These are phyloP conservation scores for Megalonaias nervosa DNA, from an alignment of 1,140 invertebrate genomes.

Conservation along the genomic window DNA sequence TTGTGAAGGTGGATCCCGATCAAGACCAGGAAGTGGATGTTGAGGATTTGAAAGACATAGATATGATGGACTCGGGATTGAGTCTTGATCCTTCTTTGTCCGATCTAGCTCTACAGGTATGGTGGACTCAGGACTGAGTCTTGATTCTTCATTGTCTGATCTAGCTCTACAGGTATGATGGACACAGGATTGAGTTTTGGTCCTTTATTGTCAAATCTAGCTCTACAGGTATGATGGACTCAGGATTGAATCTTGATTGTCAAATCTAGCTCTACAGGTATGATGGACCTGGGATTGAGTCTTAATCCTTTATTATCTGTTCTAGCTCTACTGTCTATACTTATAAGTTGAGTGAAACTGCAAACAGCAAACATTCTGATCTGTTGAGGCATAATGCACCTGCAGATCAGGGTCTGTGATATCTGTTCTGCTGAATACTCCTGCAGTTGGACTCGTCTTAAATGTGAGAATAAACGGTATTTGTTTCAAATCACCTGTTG, in stretches of 20 bases:
- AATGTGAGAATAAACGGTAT: no score
- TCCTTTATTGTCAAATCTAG: background rate
- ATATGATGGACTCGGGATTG: constrained; percentile 33
- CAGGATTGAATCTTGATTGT: constrained; percentile 38
- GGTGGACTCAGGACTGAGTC: constrained; percentile 31
- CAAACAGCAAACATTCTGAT: no score
- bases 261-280: constrained; percentile 52
- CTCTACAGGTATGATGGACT: constrained; percentile 43
- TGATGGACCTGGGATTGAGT: background rate
- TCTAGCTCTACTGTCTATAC: background rate
- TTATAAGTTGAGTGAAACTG: no score
- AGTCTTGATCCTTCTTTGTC: constrained; percentile 45
- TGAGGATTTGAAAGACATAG: constrained; percentile 13
- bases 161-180: constrained; percentile 46
- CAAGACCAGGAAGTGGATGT: background rate
- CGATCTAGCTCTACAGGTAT: constrained; percentile 51
- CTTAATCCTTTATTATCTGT: background rate
- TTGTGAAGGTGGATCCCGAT: constrained; percentile 14
- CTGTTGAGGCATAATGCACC: no score
- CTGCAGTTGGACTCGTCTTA: no score
- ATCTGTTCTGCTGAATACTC: no score
- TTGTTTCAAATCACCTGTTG: no score
- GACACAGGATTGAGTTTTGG: background rate
- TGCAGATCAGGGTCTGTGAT: no score
- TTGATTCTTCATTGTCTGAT: constrained; percentile 49